These are phyloP conservation scores for Crocidura indochinensis DNA, from an alignment of 2,797 vertebrate genomes.

Conservation along the genomic window DNA sequence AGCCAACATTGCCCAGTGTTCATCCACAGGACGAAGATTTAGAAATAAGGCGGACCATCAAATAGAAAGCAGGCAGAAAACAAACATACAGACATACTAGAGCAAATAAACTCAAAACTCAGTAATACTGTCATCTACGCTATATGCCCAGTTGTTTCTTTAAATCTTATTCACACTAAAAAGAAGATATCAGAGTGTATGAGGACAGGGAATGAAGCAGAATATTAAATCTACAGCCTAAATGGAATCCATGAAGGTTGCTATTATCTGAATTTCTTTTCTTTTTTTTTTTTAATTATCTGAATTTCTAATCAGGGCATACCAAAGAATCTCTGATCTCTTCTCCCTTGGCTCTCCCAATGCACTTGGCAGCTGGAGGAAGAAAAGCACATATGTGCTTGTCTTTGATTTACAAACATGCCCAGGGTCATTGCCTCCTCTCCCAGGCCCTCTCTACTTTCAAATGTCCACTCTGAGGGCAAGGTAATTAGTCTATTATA, in stretches of 20 bases:
- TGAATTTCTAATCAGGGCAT: background rate
- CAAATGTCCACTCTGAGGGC: background rate
- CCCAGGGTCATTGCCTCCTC: background rate
- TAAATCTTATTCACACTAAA: background rate
- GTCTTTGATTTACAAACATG: background rate
- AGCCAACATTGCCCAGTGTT: background rate
- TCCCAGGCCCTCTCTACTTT: background rate
- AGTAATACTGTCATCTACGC: background rate
- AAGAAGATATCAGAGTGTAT: background rate
- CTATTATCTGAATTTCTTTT: background rate
- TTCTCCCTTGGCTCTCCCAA: background rate
- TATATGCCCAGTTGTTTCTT: background rate
- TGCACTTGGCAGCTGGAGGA: background rate
- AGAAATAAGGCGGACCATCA: background rate
- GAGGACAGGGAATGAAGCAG: background rate
- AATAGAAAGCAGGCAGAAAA: background rate
- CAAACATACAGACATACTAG: background rate
- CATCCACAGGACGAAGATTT: background rate
- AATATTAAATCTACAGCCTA: background rate
- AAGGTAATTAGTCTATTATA: background rate
- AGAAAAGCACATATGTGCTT: background rate
- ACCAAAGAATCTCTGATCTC: background rate
- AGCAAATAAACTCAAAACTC: background rate
- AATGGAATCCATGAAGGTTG: background rate
- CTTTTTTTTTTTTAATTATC: too few relatives aligned